Conservation (phyloP, 2,797 vertebrate genomes). For the Microctenopoma steveboyesi region DNA sequence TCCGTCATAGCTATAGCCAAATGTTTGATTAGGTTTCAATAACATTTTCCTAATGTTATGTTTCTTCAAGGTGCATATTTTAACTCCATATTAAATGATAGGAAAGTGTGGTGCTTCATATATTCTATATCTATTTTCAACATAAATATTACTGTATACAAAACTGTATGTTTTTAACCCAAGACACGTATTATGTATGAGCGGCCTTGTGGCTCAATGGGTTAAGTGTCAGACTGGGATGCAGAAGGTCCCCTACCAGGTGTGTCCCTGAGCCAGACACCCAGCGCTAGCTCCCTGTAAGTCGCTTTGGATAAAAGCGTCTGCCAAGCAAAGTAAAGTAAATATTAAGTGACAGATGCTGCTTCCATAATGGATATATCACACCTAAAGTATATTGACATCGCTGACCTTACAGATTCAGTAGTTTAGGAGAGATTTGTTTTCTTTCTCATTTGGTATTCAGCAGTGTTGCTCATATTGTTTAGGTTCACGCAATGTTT, state of each 20-base stretch:
- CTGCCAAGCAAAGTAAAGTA: too few relatives aligned
- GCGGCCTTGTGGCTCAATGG: too few relatives aligned
- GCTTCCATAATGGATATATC: background rate
- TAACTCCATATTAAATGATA: background rate
- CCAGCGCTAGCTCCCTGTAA: too few relatives aligned
- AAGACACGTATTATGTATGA: too few relatives aligned
- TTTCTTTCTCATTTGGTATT: conserved; percentile 52
- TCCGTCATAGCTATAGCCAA: conserved; percentile 1
- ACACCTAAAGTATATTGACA: conserved; percentile 3
- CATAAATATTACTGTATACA: conserved; percentile 73
- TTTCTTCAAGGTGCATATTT: conserved; percentile 33
- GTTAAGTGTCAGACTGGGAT: too few relatives aligned
- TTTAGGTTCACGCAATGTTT: conserved; percentile 68
- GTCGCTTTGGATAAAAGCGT: too few relatives aligned
- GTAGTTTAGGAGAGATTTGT: conserved; percentile 20
- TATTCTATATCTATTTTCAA: conserved; percentile 52
- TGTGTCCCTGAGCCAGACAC: too few relatives aligned
- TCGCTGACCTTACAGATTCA: conserved; percentile 32
- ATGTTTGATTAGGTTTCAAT: conserved; percentile 12
- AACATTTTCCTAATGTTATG: conserved; percentile 1
- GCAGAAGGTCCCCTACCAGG: too few relatives aligned
- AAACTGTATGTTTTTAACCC: conserved; percentile 29
- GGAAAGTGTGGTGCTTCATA: conserved; percentile 52
- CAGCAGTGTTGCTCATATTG: conserved; percentile 44
- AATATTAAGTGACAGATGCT: conserved; percentile 5